A percentile compares a stretch with the other conserved stretches of the same genome.
Conservation (phyloP, 2,888 invertebrate species). For the Gortyna flavago region DNA sequence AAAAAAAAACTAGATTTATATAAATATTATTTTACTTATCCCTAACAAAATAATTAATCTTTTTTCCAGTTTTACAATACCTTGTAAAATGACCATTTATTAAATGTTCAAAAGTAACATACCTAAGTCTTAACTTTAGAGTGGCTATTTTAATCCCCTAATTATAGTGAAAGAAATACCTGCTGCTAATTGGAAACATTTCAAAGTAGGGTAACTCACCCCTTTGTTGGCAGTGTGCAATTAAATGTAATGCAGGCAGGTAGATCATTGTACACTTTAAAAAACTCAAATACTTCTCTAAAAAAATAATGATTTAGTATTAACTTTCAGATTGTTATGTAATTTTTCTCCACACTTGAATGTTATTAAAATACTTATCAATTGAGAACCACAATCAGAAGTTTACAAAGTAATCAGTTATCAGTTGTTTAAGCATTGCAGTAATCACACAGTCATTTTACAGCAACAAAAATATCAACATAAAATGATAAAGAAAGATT, state of each 20-base stretch:
- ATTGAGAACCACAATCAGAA: not conserved
- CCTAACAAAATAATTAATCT: not conserved
- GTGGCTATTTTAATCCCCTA: slow-evolving; percentile 44
- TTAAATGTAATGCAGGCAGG: slow-evolving; percentile 50
- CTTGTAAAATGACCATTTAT: slow-evolving; percentile 2
- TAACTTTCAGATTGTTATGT: slow-evolving; percentile 21
- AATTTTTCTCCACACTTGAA: slow-evolving; percentile 9
- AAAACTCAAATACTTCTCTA: not conserved
- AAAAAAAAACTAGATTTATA: not conserved
- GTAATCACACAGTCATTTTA: slow-evolving; percentile 16
- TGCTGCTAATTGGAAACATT: slow-evolving; percentile 61
- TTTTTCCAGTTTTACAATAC: not conserved
- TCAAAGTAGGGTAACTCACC: slow-evolving; percentile 59
- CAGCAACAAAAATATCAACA: slow-evolving; percentile 28
- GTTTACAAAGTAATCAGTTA: not conserved
- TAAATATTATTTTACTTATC: not conserved
- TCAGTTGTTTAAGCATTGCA: slow-evolving; percentile 7
- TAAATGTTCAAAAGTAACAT: slow-evolving; percentile 27
- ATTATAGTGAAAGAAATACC: slow-evolving; percentile 63
- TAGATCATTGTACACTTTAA: slow-evolving; percentile 17
- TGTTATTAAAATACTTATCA: not conserved
- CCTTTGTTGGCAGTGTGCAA: slow-evolving; percentile 51
- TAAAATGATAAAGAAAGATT: slow-evolving; percentile 8
- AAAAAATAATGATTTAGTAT: not conserved
- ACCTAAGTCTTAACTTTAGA: slow-evolving; percentile 11